Conservation (phyloP, 2,888 invertebrate genomes). For the Diaphora mendica region DNA sequence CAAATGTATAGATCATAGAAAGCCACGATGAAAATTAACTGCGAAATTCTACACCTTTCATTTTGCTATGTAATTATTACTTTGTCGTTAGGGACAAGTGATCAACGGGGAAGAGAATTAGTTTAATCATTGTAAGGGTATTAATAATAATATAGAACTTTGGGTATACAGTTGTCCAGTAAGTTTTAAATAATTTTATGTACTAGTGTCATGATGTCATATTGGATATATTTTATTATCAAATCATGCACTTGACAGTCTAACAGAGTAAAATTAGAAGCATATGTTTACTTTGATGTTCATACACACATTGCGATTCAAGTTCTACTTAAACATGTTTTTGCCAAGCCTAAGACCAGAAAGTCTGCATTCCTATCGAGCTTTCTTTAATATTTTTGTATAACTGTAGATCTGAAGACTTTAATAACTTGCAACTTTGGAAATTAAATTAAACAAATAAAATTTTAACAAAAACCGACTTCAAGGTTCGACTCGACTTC, state of each 20-base stretch:
- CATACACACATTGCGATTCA: neutral
- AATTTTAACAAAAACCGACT: no score
- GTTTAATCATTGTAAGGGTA: no score
- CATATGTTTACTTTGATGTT: neutral
- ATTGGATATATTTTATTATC: neutral
- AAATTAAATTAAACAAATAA: neutral
- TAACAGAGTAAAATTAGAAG: neutral
- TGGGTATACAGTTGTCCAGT: neutral
- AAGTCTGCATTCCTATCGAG: neutral
- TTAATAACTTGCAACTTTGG: neutral
- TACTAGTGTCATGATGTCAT: neutral
- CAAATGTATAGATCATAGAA: neutral
- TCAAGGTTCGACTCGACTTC: no score
- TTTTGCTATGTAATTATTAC: neutral
- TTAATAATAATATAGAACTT: neutral
- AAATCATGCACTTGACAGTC: neutral
- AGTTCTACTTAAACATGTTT: neutral
- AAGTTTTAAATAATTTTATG: neutral
- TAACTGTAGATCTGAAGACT: slow-evolving; percentile 1
- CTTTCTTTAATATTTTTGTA: neutral
- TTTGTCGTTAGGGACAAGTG: neutral
- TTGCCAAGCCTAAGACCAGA: neutral
- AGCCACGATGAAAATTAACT: neutral
- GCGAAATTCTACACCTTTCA: neutral
- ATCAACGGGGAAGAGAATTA: neutral